phyloP scores from a whole-genome alignment of 2,113 vertebrate species.

The Murina feae region DNA sequence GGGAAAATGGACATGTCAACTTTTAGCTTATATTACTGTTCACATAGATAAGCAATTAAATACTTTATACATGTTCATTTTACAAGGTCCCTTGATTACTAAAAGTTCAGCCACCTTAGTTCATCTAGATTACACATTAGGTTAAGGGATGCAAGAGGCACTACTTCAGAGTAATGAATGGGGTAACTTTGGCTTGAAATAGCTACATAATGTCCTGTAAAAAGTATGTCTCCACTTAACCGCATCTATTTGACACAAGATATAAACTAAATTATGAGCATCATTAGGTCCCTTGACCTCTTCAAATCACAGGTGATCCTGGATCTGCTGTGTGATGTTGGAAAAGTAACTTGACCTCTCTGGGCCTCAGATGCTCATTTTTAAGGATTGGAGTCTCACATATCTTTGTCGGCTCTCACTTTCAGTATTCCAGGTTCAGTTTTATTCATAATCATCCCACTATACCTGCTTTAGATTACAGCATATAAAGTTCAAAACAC shows the following conservation, averaged over 20 bases:
- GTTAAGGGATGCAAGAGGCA: not conserved
- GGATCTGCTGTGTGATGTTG: not conserved
- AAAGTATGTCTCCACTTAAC: not conserved
- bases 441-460: not conserved
- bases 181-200: not conserved
- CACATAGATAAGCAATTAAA: not conserved
- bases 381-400: not conserved
- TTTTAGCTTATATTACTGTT: constrained; percentile 9
- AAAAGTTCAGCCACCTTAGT: not conserved
- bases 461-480: not conserved
- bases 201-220: not conserved
- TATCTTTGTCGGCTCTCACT: not conserved
- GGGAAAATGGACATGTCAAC: constrained; percentile 17
- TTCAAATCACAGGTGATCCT: not conserved
- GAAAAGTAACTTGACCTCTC: not conserved
- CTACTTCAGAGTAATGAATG: not conserved
- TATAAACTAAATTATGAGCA: not conserved
- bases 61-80: not conserved
- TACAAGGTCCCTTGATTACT: not conserved
- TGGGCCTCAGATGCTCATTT: not conserved
- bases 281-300: not conserved
- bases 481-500: not conserved
- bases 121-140: not conserved
- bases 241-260: not conserved
- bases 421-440: not conserved